Evolutionary conservation across 2,797 vertebrate genomes (phyloP).

Genomic region (Hemibagrus guttatus): DNA sequence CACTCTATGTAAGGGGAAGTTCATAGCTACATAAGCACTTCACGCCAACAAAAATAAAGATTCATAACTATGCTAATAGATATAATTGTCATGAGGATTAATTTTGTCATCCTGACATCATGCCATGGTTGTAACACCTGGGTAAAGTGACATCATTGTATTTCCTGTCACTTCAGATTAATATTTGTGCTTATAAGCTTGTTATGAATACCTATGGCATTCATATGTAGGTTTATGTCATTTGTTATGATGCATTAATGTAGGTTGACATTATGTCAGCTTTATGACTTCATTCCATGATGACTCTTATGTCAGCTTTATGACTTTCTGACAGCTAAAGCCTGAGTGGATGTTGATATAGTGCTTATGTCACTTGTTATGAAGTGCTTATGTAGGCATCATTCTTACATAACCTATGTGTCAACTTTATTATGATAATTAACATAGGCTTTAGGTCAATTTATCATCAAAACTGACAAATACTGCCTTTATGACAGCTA

Average conservation of each 20-base stretch:
- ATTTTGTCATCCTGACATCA: not conserved
- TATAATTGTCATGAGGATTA: not conserved
- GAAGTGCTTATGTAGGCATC: not conserved
- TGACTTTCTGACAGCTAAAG: not conserved
- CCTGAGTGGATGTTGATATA: not conserved
- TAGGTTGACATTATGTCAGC: not conserved
- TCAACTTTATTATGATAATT: not conserved
- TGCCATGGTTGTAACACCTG: not conserved
- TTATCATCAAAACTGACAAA: not conserved
- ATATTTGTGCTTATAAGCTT: not conserved
- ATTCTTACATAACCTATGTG: not conserved
- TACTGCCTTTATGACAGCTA: not conserved
- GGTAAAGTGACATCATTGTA: not conserved
- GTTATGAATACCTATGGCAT: not conserved
- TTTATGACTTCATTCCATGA: not conserved
- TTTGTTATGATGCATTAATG: not conserved
- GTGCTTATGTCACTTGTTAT: not conserved
- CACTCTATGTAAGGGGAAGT: not conserved
- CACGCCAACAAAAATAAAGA: not conserved
- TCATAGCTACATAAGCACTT: not conserved
- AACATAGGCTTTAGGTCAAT: not conserved
- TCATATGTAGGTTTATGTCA: slow-evolving; percentile 1
- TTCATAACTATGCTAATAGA: not conserved
- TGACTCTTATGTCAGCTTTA: not conserved
- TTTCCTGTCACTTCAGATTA: not conserved